A percentile compares a stretch with the other conserved stretches of the same genome.
Conservation (phyloP, 2,797 vertebrate species). For the Parotocinclus haroldoi region DNA sequence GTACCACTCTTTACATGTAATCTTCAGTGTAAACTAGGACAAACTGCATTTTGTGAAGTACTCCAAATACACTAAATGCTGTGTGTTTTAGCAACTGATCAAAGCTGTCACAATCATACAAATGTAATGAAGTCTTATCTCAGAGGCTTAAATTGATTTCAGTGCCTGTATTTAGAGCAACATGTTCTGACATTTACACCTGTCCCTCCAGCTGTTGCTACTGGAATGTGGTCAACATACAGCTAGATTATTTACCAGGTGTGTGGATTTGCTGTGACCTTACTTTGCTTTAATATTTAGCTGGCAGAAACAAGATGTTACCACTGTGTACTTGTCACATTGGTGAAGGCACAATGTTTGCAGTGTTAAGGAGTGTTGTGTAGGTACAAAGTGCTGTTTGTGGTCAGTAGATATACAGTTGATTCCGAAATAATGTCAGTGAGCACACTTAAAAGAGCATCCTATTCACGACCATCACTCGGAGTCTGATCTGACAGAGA, state of each 20-base stretch:
- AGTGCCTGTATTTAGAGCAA: constrained; percentile 17
- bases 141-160: constrained; percentile 22
- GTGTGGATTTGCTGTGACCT: constrained; percentile 6
- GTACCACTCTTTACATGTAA: too few relatives aligned
- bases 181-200: constrained; percentile 24
- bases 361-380: too few relatives aligned
- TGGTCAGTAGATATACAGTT: too few relatives aligned
- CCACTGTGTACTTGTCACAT: too few relatives aligned
- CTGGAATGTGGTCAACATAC: background rate
- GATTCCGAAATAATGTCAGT: background rate
- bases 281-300: background rate
- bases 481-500: too few relatives aligned
- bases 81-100: too few relatives aligned
- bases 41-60: too few relatives aligned
- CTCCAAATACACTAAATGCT: too few relatives aligned
- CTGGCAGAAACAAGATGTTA: too few relatives aligned
- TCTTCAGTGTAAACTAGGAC: too few relatives aligned
- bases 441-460: background rate
- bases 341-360: too few relatives aligned
- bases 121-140: constrained; percentile 14
- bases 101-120: background rate
- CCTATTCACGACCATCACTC: background rate
- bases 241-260: background rate
- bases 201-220: constrained; percentile 29
- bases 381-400: too few relatives aligned